Percentiles rank a stretch among this genome's conserved stretches.
Evolutionary conservation across 2,113 vertebrate species (phyloP).

Genomic region (Heptranchias perlo): DNA sequence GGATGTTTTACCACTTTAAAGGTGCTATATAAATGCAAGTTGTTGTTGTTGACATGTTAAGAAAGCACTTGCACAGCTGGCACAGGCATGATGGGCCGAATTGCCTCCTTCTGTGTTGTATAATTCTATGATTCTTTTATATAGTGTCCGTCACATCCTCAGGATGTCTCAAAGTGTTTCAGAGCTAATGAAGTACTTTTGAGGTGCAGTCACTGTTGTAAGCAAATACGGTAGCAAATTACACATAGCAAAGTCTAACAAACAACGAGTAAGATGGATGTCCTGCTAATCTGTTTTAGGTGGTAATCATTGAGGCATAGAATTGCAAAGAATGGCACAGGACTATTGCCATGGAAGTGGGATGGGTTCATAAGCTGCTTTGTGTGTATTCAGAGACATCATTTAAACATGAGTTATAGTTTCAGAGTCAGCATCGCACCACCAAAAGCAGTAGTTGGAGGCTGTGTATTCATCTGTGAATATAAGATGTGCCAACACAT

Average conservation of each 20-base stretch:
- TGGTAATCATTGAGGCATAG: not conserved
- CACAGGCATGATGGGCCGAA: not conserved
- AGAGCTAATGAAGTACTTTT: not conserved
- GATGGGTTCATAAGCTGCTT: not conserved
- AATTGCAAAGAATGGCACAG: not conserved
- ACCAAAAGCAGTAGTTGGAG: slow-evolving; percentile 5
- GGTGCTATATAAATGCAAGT: not conserved
- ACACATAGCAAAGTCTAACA: not conserved
- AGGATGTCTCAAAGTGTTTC: too few species aligned
- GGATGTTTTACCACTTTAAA: not conserved
- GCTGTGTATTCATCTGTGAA: slow-evolving; percentile 27
- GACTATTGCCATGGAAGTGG: not conserved
- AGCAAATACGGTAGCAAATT: not conserved
- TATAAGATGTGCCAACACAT: not conserved
- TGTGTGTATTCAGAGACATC: not conserved
- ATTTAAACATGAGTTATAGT: not conserved
- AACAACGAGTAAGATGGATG: not conserved
- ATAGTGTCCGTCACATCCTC: not conserved
- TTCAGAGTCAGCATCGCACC: not conserved
- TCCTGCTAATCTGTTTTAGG: not conserved
- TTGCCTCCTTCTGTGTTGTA: not conserved
- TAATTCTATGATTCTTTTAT: not conserved
- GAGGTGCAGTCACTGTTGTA: not conserved
- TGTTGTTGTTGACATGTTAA: not conserved
- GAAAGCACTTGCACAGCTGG: not conserved